Evolutionary conservation across 1,140 invertebrate genomes (phyloP), one percentile per base, ranked within the genome.

Genomic region (Bombus balteatus): DNA sequence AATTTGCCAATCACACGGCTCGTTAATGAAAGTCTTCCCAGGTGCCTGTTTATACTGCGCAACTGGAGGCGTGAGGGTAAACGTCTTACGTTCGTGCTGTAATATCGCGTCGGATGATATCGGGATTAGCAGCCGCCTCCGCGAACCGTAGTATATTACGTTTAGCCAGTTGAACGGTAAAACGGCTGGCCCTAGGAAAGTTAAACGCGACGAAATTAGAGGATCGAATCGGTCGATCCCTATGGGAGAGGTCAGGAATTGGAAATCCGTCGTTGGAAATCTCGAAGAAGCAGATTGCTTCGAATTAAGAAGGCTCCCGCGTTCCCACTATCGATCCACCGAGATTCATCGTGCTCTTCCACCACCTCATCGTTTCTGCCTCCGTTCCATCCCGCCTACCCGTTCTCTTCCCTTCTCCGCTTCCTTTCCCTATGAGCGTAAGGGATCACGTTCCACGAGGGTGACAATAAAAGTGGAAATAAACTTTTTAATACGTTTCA

Each of bases 401-500:
- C 13, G 25, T 5, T 12, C 4, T 32, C 3, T 57, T 59, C 12
- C 57, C 25, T 28, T 37, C 22, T 28, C 6, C 3, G 9, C 25
- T 5, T 13, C 68, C 39, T 70, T 37, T 25, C 13, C 68, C 68
- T 39, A 39, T 10, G 34, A 34, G 12, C 32, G 13, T n/a, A 32
- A 39, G 13, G 43, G 43, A 72, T 72, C 43, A 41, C 18, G 47
- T 22, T 37, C 6, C 73, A 5, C 37, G 25, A 37, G 39, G 65
- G 37, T 62, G 71, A 75, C 71, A 66, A 85, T 81, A 81, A 68
- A 85, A 74, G 83, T 74, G 78, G 78, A 75, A 81, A 81, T 85
- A 85, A 85, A 85, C 71, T 85, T 85, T 85, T 81, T 81, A 81
- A 85, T 85, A 81, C 83, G 71, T 85, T 81, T 72, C 66, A 59